These are phyloP conservation scores for Fukomys damarensis DNA, from an alignment of 2,113 vertebrate genomes.

Conservation along the genomic window DNA sequence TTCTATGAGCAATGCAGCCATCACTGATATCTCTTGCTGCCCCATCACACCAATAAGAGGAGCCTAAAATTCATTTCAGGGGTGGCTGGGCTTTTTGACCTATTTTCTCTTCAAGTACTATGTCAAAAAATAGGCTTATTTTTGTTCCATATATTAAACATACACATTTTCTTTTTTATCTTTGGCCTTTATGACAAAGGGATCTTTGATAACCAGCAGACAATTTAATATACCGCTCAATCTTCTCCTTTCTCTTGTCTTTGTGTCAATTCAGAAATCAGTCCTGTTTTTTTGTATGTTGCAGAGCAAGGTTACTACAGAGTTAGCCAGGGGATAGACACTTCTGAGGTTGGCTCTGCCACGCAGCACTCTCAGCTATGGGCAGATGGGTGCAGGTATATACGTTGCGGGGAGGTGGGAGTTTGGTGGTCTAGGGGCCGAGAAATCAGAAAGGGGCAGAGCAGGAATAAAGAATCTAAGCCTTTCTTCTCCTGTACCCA, in stretches of 20 bases:
- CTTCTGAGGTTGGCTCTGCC: neutral
- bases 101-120: conserved; percentile 56
- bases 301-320: neutral
- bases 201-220: conserved; percentile 66
- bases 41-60: conserved; percentile 57
- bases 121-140: conserved; percentile 70
- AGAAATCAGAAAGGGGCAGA: neutral
- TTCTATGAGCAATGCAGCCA: conserved; percentile 62
- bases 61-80: conserved; percentile 73
- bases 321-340: neutral
- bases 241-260: neutral
- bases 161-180: conserved; percentile 59
- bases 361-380: neutral
- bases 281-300: neutral
- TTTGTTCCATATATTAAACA: conserved; percentile 65
- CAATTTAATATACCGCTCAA: conserved; percentile 69
- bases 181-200: conserved; percentile 68
- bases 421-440: neutral
- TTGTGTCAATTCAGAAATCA: conserved; percentile 13
- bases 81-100: conserved; percentile 70
- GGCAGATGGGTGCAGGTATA: neutral
- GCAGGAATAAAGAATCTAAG: neutral
- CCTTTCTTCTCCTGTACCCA: neutral
- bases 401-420: fast-evolving
- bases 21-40: conserved; percentile 28